Conservation (phyloP, 2,113 vertebrate species). For the Cheirogaleus medius region DNA sequence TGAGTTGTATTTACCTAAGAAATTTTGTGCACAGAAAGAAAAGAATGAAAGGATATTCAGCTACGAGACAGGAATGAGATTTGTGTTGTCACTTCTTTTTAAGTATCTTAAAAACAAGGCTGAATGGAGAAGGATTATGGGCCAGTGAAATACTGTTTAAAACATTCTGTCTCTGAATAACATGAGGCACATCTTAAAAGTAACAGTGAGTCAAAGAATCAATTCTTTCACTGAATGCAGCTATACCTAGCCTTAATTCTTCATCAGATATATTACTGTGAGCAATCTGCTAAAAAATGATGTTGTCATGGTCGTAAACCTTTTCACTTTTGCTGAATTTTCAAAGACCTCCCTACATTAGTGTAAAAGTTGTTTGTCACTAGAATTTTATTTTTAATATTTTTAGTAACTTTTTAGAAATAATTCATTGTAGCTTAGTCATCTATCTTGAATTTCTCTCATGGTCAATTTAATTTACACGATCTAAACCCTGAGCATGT, state of each 20-base stretch:
- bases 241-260: neutral
- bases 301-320: neutral
- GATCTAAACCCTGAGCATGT: neutral
- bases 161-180: neutral
- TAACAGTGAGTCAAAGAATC: neutral
- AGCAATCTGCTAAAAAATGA: neutral
- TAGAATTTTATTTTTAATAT: neutral
- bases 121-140: neutral
- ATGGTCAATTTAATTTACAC: neutral
- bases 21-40: neutral
- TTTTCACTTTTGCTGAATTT: neutral
- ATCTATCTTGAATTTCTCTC: neutral
- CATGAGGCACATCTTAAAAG: neutral
- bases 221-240: neutral
- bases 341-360: neutral
- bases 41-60: neutral
- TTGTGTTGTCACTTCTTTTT: conserved; percentile 13
- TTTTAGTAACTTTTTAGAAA: neutral
- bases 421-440: neutral
- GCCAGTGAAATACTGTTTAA: neutral
- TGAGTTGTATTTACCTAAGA: conserved; percentile 7
- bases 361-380: neutral
- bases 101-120: neutral
- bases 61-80: neutral
- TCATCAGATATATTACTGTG: neutral